Evolutionary conservation across 2,888 invertebrate species (phyloP).

Genomic region (Geophilus truncorum): DNA sequence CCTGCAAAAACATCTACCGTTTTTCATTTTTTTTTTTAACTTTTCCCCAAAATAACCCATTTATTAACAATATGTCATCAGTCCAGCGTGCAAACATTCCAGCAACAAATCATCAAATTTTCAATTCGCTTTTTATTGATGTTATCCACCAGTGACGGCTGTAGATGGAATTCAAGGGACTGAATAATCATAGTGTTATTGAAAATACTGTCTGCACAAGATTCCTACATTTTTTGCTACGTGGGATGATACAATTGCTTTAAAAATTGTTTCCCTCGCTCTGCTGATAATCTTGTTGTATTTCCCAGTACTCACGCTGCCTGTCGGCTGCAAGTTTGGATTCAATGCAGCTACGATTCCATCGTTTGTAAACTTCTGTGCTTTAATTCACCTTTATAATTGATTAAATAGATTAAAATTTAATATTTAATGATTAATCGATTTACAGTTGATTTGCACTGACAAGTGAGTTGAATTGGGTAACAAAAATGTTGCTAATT

Average conservation of each 20-base stretch:
- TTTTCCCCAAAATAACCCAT: background rate
- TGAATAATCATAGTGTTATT: background rate
- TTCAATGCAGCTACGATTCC: no score
- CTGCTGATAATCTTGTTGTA: no score
- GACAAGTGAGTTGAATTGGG: no score
- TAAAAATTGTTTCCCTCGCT: no score
- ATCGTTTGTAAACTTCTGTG: no score
- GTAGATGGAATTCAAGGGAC: background rate
- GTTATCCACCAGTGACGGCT: background rate
- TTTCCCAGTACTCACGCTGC: no score
- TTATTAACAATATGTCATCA: constrained; percentile 25
- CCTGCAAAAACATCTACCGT: background rate
- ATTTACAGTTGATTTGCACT: no score
- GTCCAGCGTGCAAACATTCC: background rate
- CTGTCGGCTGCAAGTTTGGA: no score
- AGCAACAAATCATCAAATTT: constrained; percentile 11
- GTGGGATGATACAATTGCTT: background rate
- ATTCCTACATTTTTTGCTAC: background rate
- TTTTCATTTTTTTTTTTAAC: background rate
- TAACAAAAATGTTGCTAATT: no score
- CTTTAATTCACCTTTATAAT: no score
- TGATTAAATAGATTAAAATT: no score
- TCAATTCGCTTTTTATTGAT: background rate
- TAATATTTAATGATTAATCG: no score
- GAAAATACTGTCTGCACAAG: background rate